phyloP scores from a whole-genome alignment of 2,888 invertebrate genomes.

The Dendrolimus houi region DNA sequence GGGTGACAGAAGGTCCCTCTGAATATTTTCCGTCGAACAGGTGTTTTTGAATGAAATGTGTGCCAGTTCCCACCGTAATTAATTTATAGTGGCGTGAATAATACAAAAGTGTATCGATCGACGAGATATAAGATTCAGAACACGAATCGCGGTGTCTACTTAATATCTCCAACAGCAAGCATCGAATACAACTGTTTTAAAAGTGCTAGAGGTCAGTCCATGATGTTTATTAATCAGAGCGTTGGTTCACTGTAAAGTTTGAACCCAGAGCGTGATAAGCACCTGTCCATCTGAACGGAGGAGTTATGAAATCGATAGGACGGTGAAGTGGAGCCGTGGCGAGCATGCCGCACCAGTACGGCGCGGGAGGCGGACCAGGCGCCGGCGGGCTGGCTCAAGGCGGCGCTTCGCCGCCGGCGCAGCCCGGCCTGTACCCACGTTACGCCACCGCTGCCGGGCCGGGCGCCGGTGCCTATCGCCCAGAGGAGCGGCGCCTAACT shows the following conservation, averaged over 20 bases:
- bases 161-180: neutral
- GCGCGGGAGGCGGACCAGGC: constrained; percentile 58
- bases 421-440: constrained; percentile 78
- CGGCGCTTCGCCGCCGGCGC: constrained; percentile 82
- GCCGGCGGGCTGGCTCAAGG: constrained; percentile 84
- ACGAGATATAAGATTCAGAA: constrained; percentile 25
- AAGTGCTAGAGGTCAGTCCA: neutral
- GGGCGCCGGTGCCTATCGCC: constrained; percentile 79
- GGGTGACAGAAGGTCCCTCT: constrained; percentile 36
- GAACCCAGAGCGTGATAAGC: neutral
- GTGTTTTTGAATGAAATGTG: constrained; percentile 85
- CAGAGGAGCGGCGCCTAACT: constrained; percentile 89
- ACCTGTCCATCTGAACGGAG: neutral
- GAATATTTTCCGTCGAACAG: constrained; percentile 85
- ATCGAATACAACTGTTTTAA: neutral
- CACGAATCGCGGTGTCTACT: constrained; percentile 6
- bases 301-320: constrained; percentile 39
- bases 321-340: constrained; percentile 66
- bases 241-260: neutral
- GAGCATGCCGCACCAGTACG: constrained; percentile 90
- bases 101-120: constrained; percentile 69
- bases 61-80: constrained; percentile 71
- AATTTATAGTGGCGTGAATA: constrained; percentile 69
- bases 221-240: neutral
- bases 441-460: constrained; percentile 76